These are phyloP conservation scores for Philonicus albiceps DNA, from an alignment of 2,888 invertebrate species.

Conservation along the genomic window DNA sequence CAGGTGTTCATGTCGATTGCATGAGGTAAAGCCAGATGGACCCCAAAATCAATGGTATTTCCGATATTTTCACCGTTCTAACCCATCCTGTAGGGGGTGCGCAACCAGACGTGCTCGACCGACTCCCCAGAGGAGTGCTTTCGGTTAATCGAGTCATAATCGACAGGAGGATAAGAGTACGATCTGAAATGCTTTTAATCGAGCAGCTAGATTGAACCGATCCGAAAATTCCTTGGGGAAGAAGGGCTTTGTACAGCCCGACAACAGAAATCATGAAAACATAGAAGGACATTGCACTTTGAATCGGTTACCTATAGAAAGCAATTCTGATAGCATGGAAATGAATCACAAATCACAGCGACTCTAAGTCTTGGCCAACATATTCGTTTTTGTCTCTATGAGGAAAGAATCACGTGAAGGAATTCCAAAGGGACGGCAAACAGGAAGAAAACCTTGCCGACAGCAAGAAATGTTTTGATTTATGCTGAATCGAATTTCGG, in stretches of 20 bases:
- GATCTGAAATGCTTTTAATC: background rate
- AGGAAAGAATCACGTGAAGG: background rate
- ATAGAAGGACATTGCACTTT: background rate
- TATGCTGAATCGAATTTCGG: slow-evolving; percentile 38
- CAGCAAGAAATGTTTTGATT: slow-evolving; percentile 30
- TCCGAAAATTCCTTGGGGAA: background rate
- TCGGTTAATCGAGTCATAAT: slow-evolving; percentile 31
- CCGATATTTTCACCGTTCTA: background rate
- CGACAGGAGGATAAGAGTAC: background rate
- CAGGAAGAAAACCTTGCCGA: background rate
- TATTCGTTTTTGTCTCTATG: background rate
- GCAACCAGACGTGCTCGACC: background rate
- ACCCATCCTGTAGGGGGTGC: background rate
- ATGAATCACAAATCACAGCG: background rate
- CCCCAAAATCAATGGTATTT: background rate
- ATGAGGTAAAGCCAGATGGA: background rate
- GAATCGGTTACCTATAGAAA: background rate
- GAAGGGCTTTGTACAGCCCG: background rate
- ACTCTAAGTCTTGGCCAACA: background rate
- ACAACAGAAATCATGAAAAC: background rate
- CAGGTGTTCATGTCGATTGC: slow-evolving; percentile 15
- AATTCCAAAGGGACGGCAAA: background rate
- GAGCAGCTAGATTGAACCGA: background rate
- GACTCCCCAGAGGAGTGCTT: background rate
- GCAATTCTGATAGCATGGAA: background rate